Evolutionary conservation across 2,797 vertebrate genomes (phyloP).

Genomic region (Paramormyrops hopkinsi): DNA sequence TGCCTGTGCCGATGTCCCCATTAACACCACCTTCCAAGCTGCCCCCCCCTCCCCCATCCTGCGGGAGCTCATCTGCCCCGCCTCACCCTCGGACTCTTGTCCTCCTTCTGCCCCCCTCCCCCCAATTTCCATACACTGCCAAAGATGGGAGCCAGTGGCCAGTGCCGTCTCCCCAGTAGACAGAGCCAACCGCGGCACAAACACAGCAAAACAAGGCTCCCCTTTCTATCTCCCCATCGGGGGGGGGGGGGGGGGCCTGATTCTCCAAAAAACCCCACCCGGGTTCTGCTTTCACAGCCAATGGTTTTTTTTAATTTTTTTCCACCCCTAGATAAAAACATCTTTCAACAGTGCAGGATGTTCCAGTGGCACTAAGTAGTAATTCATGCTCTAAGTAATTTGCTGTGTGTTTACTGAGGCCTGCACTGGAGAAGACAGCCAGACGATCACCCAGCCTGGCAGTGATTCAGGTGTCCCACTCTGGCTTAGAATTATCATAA

Average conservation of each 20-base stretch:
- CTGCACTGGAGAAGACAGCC: neutral
- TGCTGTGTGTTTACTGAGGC: slow-evolving; percentile 12
- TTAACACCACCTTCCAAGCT: neutral
- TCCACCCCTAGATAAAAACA: slow-evolving; percentile 19
- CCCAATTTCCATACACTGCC: neutral
- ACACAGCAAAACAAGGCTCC: slow-evolving; percentile 24
- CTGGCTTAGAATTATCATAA: neutral
- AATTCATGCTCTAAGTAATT: neutral
- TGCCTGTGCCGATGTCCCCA: neutral
- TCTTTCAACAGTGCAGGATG: slow-evolving; percentile 14
- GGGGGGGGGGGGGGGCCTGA: neutral
- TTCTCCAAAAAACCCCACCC: slow-evolving; percentile 9
- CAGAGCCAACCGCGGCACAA: slow-evolving; percentile 20
- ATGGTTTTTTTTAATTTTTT: slow-evolving; percentile 7
- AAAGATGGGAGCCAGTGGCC: slow-evolving; percentile 10
- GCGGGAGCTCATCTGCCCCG: neutral
- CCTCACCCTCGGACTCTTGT: slow-evolving; percentile 2
- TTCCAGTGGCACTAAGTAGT: slow-evolving; percentile 18
- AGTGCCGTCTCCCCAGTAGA: slow-evolving; percentile 16
- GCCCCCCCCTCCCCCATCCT: neutral
- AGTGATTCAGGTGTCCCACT: slow-evolving; percentile 3
- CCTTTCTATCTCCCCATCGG: neutral
- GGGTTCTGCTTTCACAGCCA: slow-evolving; percentile 11
- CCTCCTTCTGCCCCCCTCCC: slow-evolving; percentile 27
- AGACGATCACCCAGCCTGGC: neutral